Base-by-base conservation (phyloP, 2,888 invertebrate genomes). In the Drosophila falleni region DNA sequence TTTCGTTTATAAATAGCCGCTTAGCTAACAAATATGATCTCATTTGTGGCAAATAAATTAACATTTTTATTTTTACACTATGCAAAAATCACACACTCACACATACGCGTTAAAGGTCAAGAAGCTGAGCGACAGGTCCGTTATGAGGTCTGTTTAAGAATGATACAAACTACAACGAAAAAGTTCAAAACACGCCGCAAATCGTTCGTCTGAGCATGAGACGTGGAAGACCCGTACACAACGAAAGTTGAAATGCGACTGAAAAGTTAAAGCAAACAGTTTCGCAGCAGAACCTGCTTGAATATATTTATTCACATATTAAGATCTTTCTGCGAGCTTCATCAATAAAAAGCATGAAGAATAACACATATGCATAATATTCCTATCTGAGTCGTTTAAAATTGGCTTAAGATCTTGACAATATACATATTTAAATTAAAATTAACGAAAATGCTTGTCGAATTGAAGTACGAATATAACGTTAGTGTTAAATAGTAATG, bases 11-110 rank as follows among this genome's bases (percentile, higher is more conserved):
- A 81, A 84, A 83, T 83, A 83, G 85, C 51, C 35, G 39, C 53
- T 49, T 31, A 39, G 51, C 42, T 19, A 8, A 59, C 42, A 76
- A 29, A 55, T n/a, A 79, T 89, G 89, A 89, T 89, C 89, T 89
- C 86, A 89, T 89, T 89, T 80, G 53, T 47, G 41, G 60, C 68
- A 67, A 58, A 75, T 77, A 71, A 82, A 78, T 76, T 80, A 68
- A 71, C 69, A 79, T 70, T 51, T 71, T 60, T 33, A 47, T 31
- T 64, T 76, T 81, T 63, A 74, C 71, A 77, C 72, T 82, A 86
- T 89, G 87, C 86, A 82, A 86, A 87, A 76, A 65, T 75, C 56
- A 49, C 56, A 63, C 41, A 39, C 56, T 47, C 46, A 54, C 60
- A 70, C 47, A 46, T 23, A 55, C 51, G n/a, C 42, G 67, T 19